These are phyloP conservation scores for Toxonevra muliebris DNA, from an alignment of 2,888 invertebrate genomes.

Conservation along the genomic window DNA sequence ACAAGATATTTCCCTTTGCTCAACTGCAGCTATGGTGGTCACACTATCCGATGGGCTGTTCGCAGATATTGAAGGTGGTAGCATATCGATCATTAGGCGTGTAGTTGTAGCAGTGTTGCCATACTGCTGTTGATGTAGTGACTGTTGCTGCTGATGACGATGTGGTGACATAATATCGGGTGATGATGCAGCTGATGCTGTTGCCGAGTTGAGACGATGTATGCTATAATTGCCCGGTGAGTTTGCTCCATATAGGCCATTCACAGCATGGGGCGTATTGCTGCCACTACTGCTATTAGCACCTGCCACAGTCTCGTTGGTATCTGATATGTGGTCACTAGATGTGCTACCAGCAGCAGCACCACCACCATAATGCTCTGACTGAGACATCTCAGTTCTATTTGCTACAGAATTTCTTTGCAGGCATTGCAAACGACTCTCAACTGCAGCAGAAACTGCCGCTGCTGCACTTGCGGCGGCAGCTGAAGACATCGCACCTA, in stretches of 20 bases:
- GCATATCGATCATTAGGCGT: slow-evolving; percentile 20
- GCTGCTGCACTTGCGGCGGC: slow-evolving; percentile 41
- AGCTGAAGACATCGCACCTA: slow-evolving; percentile 14
- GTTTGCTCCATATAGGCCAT: slow-evolving; percentile 18
- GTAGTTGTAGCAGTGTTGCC: slow-evolving; percentile 18
- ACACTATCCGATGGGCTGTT: slow-evolving; percentile 11
- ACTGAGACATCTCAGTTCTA: slow-evolving; percentile 29
- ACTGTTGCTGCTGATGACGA: slow-evolving; percentile 20
- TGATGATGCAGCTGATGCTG: slow-evolving; percentile 29
- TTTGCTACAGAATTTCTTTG: slow-evolving; percentile 41
- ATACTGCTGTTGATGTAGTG: slow-evolving; percentile 19
- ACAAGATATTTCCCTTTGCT: slow-evolving; percentile 33
- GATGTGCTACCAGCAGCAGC: slow-evolving; percentile 5
- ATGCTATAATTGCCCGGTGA: slow-evolving; percentile 33
- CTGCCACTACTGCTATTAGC: slow-evolving; percentile 27
- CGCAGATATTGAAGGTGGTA: slow-evolving; percentile 27
- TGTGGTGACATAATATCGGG: slow-evolving; percentile 29
- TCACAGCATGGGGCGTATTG: slow-evolving; percentile 27
- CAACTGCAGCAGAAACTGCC: slow-evolving; percentile 52
- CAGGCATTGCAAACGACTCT: slow-evolving; percentile 49
- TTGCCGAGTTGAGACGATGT: slow-evolving; percentile 25
- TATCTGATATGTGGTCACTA: background rate
- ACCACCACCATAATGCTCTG: slow-evolving; percentile 29
- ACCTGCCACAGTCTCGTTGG: slow-evolving; percentile 2
- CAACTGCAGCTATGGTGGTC: slow-evolving; percentile 17